Conservation (phyloP, 2,113 vertebrate genomes). For the Trogon melanurus region DNA sequence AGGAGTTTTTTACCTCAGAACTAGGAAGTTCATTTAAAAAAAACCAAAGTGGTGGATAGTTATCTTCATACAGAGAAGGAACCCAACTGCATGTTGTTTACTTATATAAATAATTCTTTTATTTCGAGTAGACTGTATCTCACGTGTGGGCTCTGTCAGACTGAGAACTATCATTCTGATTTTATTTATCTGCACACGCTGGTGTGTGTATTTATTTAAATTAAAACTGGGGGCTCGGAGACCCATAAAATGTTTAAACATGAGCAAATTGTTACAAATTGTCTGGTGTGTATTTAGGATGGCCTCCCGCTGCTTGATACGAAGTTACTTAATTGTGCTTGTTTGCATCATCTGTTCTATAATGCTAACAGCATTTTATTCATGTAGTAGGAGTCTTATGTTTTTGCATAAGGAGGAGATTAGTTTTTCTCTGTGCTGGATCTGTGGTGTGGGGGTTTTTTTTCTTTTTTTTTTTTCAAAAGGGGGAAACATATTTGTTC, state of each 20-base stretch:
- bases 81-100: not conserved
- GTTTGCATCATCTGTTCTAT: slow-evolving; percentile 51
- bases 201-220: slow-evolving; percentile 26
- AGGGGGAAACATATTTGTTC: fast-evolving
- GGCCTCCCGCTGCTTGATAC: slow-evolving; percentile 21
- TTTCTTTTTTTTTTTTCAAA: not conserved
- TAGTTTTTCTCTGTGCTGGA: not conserved
- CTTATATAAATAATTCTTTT: not conserved
- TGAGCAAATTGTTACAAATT: slow-evolving; percentile 5
- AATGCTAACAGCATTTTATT: not conserved
- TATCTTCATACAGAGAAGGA: not conserved
- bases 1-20: not conserved
- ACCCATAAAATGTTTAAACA: slow-evolving; percentile 36
- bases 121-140: not conserved
- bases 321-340: slow-evolving; percentile 54
- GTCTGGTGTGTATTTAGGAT: slow-evolving; percentile 55
- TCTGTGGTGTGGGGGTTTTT: not conserved
- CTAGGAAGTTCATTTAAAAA: not conserved
- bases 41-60: not conserved
- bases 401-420: not conserved
- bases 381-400: not conserved
- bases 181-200: slow-evolving; percentile 8
- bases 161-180: not conserved
- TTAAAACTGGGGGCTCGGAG: slow-evolving; percentile 33
- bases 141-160: not conserved